Evolutionary conservation across 2,888 invertebrate genomes (phyloP).

Genomic region (Rutpela maculata): DNA sequence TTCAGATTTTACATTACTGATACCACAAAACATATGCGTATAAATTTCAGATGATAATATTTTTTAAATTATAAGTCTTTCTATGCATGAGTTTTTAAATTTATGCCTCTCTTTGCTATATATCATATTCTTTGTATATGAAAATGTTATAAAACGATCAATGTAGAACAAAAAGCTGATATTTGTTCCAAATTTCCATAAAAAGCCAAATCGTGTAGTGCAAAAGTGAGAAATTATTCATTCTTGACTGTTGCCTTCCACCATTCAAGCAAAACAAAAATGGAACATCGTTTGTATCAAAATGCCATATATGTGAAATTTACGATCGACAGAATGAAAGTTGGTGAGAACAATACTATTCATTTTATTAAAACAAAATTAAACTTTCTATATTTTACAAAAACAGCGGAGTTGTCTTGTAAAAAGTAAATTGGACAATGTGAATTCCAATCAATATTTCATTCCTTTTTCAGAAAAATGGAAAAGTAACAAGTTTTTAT

Average conservation of each 20-base stretch:
- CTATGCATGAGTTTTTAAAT: conserved; percentile 1
- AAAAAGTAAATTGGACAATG: background rate
- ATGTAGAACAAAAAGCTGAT: conserved; percentile 53
- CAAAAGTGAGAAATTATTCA: conserved; percentile 55
- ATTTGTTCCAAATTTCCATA: conserved; percentile 52
- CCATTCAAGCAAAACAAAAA: conserved; percentile 53
- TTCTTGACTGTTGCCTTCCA: conserved; percentile 52
- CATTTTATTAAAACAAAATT: conserved; percentile 13
- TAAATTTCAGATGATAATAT: background rate
- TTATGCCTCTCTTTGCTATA: background rate
- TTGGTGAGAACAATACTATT: conserved; percentile 9
- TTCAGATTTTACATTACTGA: background rate
- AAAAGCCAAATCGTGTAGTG: conserved; percentile 54
- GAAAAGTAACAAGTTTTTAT: background rate
- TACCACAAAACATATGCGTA: background rate
- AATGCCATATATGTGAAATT: conserved; percentile 53
- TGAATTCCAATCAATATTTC: background rate
- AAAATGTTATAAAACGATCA: conserved; percentile 48
- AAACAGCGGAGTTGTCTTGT: background rate
- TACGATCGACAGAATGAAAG: conserved; percentile 40
- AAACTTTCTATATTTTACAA: background rate
- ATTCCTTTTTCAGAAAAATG: background rate
- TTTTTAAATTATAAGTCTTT: conserved; percentile 4
- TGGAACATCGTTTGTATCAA: conserved; percentile 55
- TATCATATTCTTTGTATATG: conserved; percentile 31